Conservation (phyloP, 2,797 vertebrate genomes). For the Rhodeus uyekii region DNA sequence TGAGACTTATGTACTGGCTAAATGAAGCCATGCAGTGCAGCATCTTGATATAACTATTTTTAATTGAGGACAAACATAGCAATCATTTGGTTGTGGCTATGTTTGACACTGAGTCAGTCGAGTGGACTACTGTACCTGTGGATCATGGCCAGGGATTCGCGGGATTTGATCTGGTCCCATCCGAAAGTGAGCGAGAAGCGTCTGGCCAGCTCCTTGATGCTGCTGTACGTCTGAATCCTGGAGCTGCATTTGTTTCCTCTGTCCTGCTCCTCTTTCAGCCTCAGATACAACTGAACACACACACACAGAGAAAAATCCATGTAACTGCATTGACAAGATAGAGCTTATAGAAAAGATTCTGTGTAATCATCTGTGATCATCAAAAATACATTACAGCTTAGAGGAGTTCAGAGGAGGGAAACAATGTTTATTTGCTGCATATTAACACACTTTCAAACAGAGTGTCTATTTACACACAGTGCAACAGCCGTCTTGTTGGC, state of each 20-base stretch:
- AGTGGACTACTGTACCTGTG: slow-evolving; percentile 81
- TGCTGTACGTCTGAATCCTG: slow-evolving; percentile 82
- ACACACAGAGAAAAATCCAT: background rate
- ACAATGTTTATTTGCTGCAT: background rate
- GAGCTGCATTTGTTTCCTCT: slow-evolving; percentile 66
- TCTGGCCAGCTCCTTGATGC: slow-evolving; percentile 90
- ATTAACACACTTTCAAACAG: background rate
- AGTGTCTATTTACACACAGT: no score
- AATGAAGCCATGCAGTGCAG: slow-evolving; percentile 3
- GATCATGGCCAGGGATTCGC: slow-evolving; percentile 88
- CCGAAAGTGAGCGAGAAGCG: slow-evolving; percentile 90
- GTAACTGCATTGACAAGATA: background rate
- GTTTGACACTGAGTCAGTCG: background rate
- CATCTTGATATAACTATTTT: slow-evolving; percentile 8
- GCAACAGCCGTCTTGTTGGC: no score
- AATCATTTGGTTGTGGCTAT: slow-evolving; percentile 6
- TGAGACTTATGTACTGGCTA: slow-evolving; percentile 8
- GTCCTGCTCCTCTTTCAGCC: slow-evolving; percentile 78
- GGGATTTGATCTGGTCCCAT: slow-evolving; percentile 86
- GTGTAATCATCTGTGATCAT: background rate
- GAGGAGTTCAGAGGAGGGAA: background rate
- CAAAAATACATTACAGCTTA: background rate
- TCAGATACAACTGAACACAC: slow-evolving; percentile 79
- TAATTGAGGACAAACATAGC: background rate
- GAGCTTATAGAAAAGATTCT: background rate